Evolutionary conservation across 2,888 invertebrate species (phyloP), one percentile per base, ranked within the genome.

Genomic region (Pedicia rivosa): DNA sequence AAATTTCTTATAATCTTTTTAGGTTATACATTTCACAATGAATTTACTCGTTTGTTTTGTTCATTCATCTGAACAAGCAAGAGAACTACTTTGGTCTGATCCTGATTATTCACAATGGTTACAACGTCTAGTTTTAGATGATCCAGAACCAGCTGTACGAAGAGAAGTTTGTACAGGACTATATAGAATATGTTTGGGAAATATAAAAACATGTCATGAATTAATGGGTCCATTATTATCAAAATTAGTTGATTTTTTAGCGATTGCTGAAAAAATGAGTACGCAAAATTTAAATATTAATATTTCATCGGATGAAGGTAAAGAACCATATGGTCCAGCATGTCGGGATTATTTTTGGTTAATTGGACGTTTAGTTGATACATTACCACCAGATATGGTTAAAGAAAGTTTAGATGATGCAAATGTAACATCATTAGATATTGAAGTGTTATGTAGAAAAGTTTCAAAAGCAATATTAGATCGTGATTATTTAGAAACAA

Each of bases 341-440:
- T 92, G 91, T 53, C 66, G 90, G 6, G 92, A 94, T 56, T 94
- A 90, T 59, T 92, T 92, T 58, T 91, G 91, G 90, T 66, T 92
- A 4, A 70, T 90, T 10, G 86, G 90, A 44, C 70, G 90, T 22
- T 67, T 92, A 13, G 81, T 92, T 2, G 92, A 92, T 50, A 83
- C 83, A 2, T 55, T 88, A 19, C 80, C 83, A 0, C 78, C 78
- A 39, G 84, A 84, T 42, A 71, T 79, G 48, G 72, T 86, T 19
- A 78, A 78, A 57, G 69, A 68, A 46, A 68, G 64, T 48, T 60
- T 67, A 36, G 72, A 67, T 35, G 70, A 71, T 40, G 63, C 68
- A 1, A 62, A 64, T n/a, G 62, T 58, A 35, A 62, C 63, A 40
- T 62, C 66, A 1, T 65, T 82, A 9, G 78, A 83, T 50, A 60